Evolutionary conservation across 2,888 invertebrate genomes (phyloP).

Genomic region (Drosophila multiciliata): DNA sequence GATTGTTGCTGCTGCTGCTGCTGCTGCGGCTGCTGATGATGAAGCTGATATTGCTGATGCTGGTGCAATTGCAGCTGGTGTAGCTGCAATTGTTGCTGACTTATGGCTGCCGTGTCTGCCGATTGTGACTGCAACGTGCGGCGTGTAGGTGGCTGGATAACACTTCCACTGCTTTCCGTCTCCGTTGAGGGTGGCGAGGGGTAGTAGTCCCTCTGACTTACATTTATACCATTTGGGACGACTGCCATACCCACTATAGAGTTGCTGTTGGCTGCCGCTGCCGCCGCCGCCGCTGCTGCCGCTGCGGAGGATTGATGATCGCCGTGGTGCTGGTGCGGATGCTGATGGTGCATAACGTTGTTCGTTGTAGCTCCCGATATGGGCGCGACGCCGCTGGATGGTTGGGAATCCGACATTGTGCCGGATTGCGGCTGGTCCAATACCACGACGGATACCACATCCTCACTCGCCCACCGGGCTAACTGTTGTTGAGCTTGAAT

Average conservation of each 20-base stretch:
- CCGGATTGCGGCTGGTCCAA: conserved; percentile 85
- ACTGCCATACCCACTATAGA: conserved; percentile 81
- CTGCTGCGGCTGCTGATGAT: conserved; percentile 74
- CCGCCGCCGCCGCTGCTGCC: conserved; percentile 70
- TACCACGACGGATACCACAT: conserved; percentile 88
- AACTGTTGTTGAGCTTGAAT: conserved; percentile 98
- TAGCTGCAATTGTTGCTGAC: conserved; percentile 79
- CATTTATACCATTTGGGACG: conserved; percentile 85
- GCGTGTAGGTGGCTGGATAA: conserved; percentile 83
- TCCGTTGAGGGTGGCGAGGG: conserved; percentile 86
- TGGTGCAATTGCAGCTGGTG: conserved; percentile 74
- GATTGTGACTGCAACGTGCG: conserved; percentile 72
- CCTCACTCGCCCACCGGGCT: conserved; percentile 98
- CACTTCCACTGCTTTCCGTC: conserved; percentile 87
- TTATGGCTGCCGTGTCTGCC: conserved; percentile 77
- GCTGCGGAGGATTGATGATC: conserved; percentile 83
- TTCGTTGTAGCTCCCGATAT: conserved; percentile 86
- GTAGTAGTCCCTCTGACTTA: conserved; percentile 86
- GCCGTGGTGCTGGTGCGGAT: conserved; percentile 84
- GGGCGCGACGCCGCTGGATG: conserved; percentile 86
- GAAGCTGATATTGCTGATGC: conserved; percentile 73
- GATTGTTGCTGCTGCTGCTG: conserved; percentile 82
- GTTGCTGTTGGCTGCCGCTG: conserved; percentile 72
- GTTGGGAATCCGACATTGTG: conserved; percentile 85
- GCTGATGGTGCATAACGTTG: conserved; percentile 86